Evolutionary conservation across 2,797 vertebrate species (phyloP), one percentile per base, ranked within the genome.

Genomic region (Sebastes iracundus): DNA sequence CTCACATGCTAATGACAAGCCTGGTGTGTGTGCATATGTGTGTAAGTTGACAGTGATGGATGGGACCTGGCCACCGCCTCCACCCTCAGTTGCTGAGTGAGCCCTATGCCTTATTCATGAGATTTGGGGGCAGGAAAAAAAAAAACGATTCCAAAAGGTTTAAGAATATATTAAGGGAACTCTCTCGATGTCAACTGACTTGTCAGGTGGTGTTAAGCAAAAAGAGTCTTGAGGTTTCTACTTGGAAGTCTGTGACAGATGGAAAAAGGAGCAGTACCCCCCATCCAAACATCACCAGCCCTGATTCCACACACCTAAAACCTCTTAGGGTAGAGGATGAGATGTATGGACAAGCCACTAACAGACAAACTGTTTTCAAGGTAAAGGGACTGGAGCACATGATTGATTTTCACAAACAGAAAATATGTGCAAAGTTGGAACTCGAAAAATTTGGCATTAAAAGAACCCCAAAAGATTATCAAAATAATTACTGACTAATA

Each of bases 31-130:
- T 11, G 6, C n/a, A 14, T 53, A 14, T 60, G 72, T 25, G 55
- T 35, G 61, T 35, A 35, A 63, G 12, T 63, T 64, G 97, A 97
- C 95, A 70, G 92, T 98, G 97, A 98, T 97, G 93, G 96, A 98
- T 97, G 96, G 93, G 93, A 93, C 93, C 94, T 95, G 92, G 95
- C 95, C 94, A 85, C 90, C 92, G 92, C 75, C 60, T 91, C 96
- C 69, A 65, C 94, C 93, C 55, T 55, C 96, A 96, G 95, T 97
- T 97, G 96, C 97, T 98, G 97, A 97, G 96, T 96, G 95, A 95
- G 96, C 92, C 93, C 85, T 90, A 97, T 97, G 96, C 96, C 94
- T 98, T 96, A 97, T 97, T 96, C 96, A 98, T 96, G 95, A 96
- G 94, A 92, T 94, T 94, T 90, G 88, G 94, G 93, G 92, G 93